phyloP scores from a whole-genome alignment of 2,888 invertebrate genomes.

The Acrocyrtus sp. region DNA sequence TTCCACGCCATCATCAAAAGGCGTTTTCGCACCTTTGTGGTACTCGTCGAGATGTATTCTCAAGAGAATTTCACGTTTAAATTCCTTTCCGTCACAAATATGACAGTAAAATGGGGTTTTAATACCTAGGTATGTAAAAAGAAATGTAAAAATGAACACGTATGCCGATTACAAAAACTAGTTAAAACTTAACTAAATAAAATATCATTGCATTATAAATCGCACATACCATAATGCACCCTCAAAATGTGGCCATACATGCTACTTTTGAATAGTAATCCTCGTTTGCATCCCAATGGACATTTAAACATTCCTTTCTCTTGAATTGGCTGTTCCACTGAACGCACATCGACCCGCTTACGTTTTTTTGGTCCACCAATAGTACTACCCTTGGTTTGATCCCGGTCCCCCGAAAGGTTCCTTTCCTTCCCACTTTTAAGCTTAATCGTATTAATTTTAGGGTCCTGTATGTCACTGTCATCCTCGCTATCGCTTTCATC shows the following conservation, averaged over 20 bases:
- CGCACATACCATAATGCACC: slow-evolving; percentile 8
- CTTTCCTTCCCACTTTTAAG: too few species aligned
- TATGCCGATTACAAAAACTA: not conserved
- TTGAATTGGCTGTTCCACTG: too few species aligned
- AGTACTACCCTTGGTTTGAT: too few species aligned
- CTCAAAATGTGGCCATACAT: slow-evolving; percentile 25
- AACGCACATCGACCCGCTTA: too few species aligned
- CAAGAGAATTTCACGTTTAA: not conserved
- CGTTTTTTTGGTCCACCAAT: too few species aligned
- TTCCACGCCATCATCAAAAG: slow-evolving; percentile 7
- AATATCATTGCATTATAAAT: not conserved
- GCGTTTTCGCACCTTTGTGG: slow-evolving; percentile 5
- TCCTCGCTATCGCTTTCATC: not conserved
- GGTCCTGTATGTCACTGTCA: not conserved
- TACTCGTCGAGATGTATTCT: slow-evolving; percentile 11
- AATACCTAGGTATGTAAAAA: not conserved
- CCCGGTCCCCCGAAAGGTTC: too few species aligned
- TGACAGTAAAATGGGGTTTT: slow-evolving; percentile 8
- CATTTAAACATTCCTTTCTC: slow-evolving; percentile 4
- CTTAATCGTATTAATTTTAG: too few species aligned
- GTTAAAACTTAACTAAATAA: not conserved
- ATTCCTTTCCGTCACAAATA: slow-evolving; percentile 4
- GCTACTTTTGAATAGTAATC: slow-evolving; percentile 1
- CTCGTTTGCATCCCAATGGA: slow-evolving; percentile 3
- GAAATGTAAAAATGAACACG: not conserved